Base-by-base conservation (phyloP, 2,797 vertebrate genomes). In the Champsocephalus esox region DNA sequence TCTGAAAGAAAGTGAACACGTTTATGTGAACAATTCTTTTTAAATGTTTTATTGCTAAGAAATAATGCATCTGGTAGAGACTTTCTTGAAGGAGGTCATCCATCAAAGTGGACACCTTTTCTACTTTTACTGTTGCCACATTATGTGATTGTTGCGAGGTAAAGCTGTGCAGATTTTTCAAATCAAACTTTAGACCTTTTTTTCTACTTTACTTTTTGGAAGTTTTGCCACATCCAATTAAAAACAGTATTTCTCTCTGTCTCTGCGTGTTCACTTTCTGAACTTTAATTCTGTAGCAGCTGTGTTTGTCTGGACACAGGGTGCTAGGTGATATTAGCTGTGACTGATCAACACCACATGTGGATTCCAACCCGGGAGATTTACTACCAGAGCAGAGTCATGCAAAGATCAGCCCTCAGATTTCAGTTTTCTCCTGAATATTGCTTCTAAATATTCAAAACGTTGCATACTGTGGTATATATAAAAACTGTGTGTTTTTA, bases 301-400 rank as follows among this genome's bases (percentile, higher is more conserved):
- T 92, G 91, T 83, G 88, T 88, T 90, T 86, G 76, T 82, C 77
- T 86, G 81, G 66, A 85, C 73, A 73, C 76, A 79, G 83, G 83
- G 80, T 82, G 84, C 82, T 79, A 80, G 83, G 80, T 87, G 88
- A 90, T 90, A 88, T 92, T 90, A 87, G 80, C 89, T 89, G 88
- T 92, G 91, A 93, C 91, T 91, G 88, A 92, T 89, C 86, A 88
- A 82, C 76, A 87, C 75, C 92, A 92, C 83, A 88, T 91, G 88
- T 86, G 79, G 75, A 88, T 85, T 84, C 62, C 34, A 80, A 77
- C 72, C 43, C 13, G 5, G 61, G 82, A 84, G 77, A 84, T 87
- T 87, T 88, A 82, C 73, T 77, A 62, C 82, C 72, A 78, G 63
- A 88, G 80, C 83, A 41, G 79, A 77, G 72, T 41, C 54, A 12